Base-by-base conservation (phyloP, 1,140 invertebrate species). In the Drosophila ananassae region DNA sequence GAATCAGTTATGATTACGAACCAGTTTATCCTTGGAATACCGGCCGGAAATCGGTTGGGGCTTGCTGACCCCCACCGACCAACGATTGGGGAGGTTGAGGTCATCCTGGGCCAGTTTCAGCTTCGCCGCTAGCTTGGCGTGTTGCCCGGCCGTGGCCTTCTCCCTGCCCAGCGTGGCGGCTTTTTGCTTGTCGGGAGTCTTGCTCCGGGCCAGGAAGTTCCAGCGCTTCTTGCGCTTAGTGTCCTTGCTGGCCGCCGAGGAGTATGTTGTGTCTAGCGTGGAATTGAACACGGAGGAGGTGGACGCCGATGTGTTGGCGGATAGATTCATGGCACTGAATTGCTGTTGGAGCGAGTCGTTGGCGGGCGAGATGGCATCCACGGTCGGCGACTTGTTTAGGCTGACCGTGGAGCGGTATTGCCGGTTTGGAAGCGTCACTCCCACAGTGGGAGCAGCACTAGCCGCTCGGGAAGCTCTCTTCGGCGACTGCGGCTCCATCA, bases 11-110 rank as follows among this genome's bases (percentile, higher is more conserved):
- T 10, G 0, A 24, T 12, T 9, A 17, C 62, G 5, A 90, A 96
- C 95, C 94, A 96, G 93, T 64, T 95, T 95, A 92, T 96, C 95
- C 93, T 96, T 96, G 80, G 95, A 95, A 78, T 95, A 95, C 58
- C 94, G 94, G 1, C 95, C 94, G 7, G 95, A 95, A 53, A 96
- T 91, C 1, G 95, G 95, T 74, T 95, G 94, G n/a, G 94, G 93
- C 60, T 94, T 94, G 30, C 94, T 94, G 24, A 95, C 91, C 1
- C 94, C 95, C 0, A 94, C 95, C 1, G 94, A 95, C 95, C 95
- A 95, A 3, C 94, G 90, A 90, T 95, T 93, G 53, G 93, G 93
- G 30, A 93, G 79, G 74, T 92, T 92, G 22, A 90, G 76, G 63
- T 94, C 93, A 24, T 92, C 80, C 59, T 93, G 91, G 30, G 91